A percentile compares a stretch with the other conserved stretches of the same genome.
Evolutionary conservation across 2,113 vertebrate genomes (phyloP).

Genomic region (Camelus dromedarius): DNA sequence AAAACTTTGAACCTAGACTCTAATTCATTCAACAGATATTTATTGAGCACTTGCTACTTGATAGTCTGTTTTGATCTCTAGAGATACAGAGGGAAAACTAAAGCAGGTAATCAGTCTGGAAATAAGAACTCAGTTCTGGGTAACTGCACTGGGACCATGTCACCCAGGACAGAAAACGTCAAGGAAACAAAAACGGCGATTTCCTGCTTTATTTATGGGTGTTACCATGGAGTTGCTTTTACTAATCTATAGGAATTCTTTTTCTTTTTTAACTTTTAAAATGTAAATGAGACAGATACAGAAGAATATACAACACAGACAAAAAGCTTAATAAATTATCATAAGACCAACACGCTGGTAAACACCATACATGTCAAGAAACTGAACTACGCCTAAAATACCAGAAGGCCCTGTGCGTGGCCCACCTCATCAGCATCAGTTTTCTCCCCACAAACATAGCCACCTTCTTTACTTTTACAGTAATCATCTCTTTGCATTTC

Average conservation of each 20-base stretch:
- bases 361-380: neutral
- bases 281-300: neutral
- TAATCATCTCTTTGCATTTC: neutral
- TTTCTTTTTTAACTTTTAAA: neutral
- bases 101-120: neutral
- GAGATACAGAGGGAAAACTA: neutral
- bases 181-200: neutral
- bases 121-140: neutral
- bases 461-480: neutral
- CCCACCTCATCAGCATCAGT: neutral
- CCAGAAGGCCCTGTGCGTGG: fast-evolving
- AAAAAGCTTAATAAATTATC: neutral
- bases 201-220: neutral
- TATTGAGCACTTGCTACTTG: neutral
- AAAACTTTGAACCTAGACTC: neutral
- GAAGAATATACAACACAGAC: neutral
- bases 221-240: neutral
- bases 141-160: fast-evolving
- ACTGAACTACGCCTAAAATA: neutral
- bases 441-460: neutral
- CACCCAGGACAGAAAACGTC: neutral
- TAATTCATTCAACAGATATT: neutral
- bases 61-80: neutral
- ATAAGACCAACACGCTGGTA: neutral
- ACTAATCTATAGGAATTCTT: neutral